Conservation (phyloP, 2,888 invertebrate genomes). For the Stenodera caucasica region DNA sequence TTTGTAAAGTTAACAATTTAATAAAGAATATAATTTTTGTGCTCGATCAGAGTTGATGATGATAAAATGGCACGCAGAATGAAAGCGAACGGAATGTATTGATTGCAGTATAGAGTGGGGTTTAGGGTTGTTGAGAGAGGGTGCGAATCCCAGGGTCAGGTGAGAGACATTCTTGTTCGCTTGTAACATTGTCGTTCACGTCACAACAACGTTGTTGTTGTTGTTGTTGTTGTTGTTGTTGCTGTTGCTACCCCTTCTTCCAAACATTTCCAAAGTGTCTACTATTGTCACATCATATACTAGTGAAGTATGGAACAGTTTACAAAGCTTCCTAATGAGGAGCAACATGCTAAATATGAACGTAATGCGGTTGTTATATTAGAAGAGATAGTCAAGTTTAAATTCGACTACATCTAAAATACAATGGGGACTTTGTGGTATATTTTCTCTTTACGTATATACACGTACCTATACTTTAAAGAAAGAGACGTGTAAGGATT, state of each 20-base stretch:
- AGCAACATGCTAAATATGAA: slow-evolving; percentile 23
- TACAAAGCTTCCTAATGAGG: slow-evolving; percentile 38
- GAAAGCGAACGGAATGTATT: slow-evolving; percentile 39
- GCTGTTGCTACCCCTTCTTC: background rate
- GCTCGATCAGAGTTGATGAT: slow-evolving; percentile 21
- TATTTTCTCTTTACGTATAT: too few relatives aligned
- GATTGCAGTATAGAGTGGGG: slow-evolving; percentile 31
- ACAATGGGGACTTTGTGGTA: too few relatives aligned
- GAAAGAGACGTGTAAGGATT: background rate
- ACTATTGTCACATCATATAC: slow-evolving; percentile 37
- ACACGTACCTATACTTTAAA: background rate
- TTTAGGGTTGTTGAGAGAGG: slow-evolving; percentile 19
- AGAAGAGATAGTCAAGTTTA: background rate
- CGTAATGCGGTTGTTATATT: slow-evolving; percentile 24
- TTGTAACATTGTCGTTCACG: slow-evolving; percentile 35
- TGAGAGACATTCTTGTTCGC: slow-evolving; percentile 36
- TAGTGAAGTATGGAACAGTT: slow-evolving; percentile 30
- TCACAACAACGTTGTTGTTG: slow-evolving; percentile 27
- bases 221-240: slow-evolving; percentile 2
- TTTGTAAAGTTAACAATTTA: slow-evolving; percentile 15
- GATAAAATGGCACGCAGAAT: slow-evolving; percentile 22
- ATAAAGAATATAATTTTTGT: slow-evolving; percentile 23
- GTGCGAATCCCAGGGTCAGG: slow-evolving; percentile 34
- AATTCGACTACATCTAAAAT: background rate
- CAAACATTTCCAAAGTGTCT: background rate